A percentile compares a stretch with the other conserved stretches of the same genome.
These are phyloP conservation scores for Psittacula cyanocephala DNA, from an alignment of 2,113 vertebrate species.

Conservation along the genomic window DNA sequence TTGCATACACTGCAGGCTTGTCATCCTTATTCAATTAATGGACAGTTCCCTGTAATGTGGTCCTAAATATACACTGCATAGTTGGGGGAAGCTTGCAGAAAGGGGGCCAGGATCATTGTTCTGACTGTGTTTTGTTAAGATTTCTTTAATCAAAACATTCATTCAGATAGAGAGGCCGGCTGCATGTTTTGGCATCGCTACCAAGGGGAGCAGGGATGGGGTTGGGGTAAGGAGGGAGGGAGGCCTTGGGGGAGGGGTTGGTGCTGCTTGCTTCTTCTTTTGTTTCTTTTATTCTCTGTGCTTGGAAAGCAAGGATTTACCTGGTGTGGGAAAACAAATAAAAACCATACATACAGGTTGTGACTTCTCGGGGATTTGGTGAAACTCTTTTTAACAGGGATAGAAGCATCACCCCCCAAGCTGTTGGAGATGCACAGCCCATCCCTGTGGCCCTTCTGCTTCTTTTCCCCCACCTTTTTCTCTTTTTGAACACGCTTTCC, in stretches of 20 bases:
- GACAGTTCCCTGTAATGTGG: constrained; percentile 29
- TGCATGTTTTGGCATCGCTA: constrained; percentile 30
- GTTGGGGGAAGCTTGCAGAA: constrained; percentile 38
- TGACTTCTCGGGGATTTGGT: constrained; percentile 33
- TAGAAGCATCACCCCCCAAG: not conserved
- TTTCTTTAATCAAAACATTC: constrained; percentile 67
- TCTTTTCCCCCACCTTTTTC: no score
- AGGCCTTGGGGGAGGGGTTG: not conserved
- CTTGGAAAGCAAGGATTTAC: constrained; percentile 30
- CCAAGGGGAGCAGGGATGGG: not conserved
- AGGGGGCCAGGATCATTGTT: not conserved
- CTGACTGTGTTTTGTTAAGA: constrained; percentile 61
- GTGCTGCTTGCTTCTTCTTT: not conserved
- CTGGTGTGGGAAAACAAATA: constrained; percentile 42
- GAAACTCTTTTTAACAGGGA: not conserved
- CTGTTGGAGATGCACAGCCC: not conserved
- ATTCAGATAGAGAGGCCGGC: constrained; percentile 55
- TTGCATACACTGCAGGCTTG: not conserved
- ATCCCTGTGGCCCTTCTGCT: not conserved
- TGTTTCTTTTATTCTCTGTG: not conserved
- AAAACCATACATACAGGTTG: constrained; percentile 36
- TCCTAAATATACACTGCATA: constrained; percentile 36
- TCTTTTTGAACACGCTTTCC: not conserved
- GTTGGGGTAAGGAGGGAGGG: not conserved
- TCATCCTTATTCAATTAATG: constrained; percentile 46